These are phyloP conservation scores for Sebastes schlegelii DNA, from an alignment of 2,113 vertebrate species.

Conservation along the genomic window DNA sequence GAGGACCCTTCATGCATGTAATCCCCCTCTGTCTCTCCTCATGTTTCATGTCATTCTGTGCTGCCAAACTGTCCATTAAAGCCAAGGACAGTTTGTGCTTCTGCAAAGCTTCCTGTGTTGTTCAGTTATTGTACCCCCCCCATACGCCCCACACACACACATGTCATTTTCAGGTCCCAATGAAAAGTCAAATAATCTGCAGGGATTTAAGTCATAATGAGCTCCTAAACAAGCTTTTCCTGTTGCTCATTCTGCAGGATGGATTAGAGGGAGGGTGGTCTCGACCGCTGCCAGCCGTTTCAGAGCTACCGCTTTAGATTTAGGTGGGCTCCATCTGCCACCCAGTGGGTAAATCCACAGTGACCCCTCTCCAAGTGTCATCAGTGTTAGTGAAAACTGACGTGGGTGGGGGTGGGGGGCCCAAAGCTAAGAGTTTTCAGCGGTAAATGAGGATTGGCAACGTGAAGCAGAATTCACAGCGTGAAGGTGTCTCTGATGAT, in stretches of 20 bases:
- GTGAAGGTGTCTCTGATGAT: slow-evolving; percentile 46
- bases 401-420: background rate
- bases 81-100: background rate
- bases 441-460: slow-evolving; percentile 43
- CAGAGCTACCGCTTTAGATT: slow-evolving; percentile 26
- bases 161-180: slow-evolving; percentile 4
- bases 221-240: slow-evolving; percentile 46
- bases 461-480: slow-evolving; percentile 23
- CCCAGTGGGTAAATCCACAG: slow-evolving; percentile 46
- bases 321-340: slow-evolving; percentile 68
- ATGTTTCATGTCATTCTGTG: background rate
- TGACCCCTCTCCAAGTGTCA: slow-evolving; percentile 43
- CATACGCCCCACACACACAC: background rate
- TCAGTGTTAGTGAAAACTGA: slow-evolving; percentile 29
- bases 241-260: slow-evolving; percentile 33
- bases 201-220: slow-evolving; percentile 43
- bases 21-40: background rate
- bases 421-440: background rate
- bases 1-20: background rate
- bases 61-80: background rate
- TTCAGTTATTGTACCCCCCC: background rate
- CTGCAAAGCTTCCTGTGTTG: background rate
- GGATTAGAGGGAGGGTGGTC: slow-evolving; percentile 46
- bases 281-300: slow-evolving; percentile 18
- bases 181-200: slow-evolving; percentile 62